Conservation (phyloP, 2,797 vertebrate species). For the Perdix hodgsoniae region DNA sequence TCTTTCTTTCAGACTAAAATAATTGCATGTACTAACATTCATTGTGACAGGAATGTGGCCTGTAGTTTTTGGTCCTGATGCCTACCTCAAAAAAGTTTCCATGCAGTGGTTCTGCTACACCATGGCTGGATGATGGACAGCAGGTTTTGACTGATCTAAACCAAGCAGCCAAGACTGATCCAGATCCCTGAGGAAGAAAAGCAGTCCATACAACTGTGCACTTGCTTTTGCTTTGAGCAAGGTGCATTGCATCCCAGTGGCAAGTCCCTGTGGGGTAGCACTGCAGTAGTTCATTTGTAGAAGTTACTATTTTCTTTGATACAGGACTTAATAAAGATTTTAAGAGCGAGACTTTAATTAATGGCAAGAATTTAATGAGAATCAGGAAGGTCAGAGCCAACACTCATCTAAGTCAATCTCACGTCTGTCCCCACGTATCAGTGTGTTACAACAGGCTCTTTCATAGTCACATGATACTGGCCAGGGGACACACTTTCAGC, state of each 20-base stretch:
- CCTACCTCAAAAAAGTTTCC: neutral
- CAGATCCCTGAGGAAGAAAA: neutral
- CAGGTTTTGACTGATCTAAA: neutral
- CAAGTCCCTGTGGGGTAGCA: neutral
- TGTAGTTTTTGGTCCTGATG: neutral
- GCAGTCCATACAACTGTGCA: neutral
- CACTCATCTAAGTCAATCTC: constrained; percentile 42
- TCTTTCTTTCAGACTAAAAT: constrained; percentile 19
- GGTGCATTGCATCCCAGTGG: constrained; percentile 4
- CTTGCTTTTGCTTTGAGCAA: constrained; percentile 16
- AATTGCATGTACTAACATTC: neutral
- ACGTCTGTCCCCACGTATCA: constrained; percentile 5
- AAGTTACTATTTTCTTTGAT: constrained; percentile 13
- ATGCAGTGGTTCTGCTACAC: neutral
- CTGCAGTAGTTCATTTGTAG: neutral
- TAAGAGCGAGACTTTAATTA: neutral
- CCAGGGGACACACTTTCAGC: constrained; percentile 64
- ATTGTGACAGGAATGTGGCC: neutral
- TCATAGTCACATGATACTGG: constrained; percentile 65
- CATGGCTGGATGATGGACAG: neutral
- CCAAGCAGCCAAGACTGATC: neutral
- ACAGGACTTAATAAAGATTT: constrained; percentile 5
- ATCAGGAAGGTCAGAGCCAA: constrained; percentile 33
- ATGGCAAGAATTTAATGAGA: neutral
- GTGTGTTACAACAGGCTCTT: constrained; percentile 64